Evolutionary conservation across 1,140 invertebrate species (phyloP).

Genomic region (Coptotermes formosanus): DNA sequence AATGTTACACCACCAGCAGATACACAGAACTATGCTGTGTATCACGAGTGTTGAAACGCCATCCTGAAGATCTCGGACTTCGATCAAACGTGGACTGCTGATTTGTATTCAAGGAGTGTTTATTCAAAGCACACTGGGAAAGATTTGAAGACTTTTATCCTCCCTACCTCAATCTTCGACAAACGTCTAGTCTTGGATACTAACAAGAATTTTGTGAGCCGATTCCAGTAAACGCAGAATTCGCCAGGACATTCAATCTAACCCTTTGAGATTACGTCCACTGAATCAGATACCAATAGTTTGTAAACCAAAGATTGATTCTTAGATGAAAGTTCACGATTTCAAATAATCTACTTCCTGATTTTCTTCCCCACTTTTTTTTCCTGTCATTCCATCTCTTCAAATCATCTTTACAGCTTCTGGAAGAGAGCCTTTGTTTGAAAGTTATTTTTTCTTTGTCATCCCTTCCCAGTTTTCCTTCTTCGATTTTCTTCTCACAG

Average conservation of each 20-base stretch:
- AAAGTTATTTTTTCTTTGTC: conserved; percentile 8
- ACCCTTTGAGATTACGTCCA: not conserved
- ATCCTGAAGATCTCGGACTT: too few relatives aligned
- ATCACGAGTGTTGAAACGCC: too few relatives aligned
- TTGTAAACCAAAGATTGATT: conserved; percentile 17
- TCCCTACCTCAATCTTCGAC: not conserved
- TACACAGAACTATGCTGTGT: too few relatives aligned
- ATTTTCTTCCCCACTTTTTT: not conserved
- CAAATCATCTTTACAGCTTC: not conserved
- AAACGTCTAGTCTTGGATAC: not conserved
- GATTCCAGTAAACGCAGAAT: not conserved
- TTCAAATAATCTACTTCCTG: not conserved
- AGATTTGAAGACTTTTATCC: not conserved
- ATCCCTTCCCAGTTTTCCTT: not conserved
- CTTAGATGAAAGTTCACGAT: not conserved
- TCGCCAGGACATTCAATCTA: not conserved
- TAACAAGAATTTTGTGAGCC: not conserved
- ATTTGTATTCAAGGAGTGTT: not conserved
- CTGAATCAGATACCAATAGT: not conserved
- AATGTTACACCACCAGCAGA: too few relatives aligned
- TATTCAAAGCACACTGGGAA: not conserved
- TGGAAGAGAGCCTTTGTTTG: not conserved
- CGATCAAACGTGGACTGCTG: too few relatives aligned
- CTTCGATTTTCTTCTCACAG: not conserved
- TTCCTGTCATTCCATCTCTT: not conserved